Base-by-base conservation (phyloP, 2,888 invertebrate genomes). In the Agrilus cyanescens region DNA sequence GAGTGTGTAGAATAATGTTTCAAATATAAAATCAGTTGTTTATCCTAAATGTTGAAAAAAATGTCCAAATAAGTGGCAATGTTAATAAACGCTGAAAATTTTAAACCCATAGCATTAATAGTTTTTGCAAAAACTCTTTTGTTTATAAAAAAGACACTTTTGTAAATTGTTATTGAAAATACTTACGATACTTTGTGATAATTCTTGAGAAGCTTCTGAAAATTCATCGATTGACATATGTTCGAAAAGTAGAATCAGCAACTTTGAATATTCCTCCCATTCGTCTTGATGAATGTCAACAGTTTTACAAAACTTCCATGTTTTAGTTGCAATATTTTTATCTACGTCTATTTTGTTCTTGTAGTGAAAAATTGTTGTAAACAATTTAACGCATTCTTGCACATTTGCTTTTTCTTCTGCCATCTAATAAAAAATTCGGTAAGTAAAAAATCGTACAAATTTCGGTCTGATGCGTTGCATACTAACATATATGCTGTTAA, bases 201-300 rank as follows among this genome's bases (percentile, higher is more conserved):
- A 50, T 50, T 64, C 60, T 8, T 48, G 37, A 7, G 53, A 49
- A 37, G 63, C 49, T 10, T 39, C 40, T 16, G 44, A 29, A 48
- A 64, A 66, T 30, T 60, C 44, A 18, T 64, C 60, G 42, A 57
- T 57, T 4, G 60, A 50, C 29, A 63, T 56, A 37, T 57, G 53
- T 41, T 58, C 57, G 31, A 60, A 54, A 34, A 64, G 56, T 36
- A 62, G 47, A 10, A 52, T 49, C 10, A 62, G 46, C 31, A 65
- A 45, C 46, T 59, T 59, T 2, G 58, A 53, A 51, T 55, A 60
- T 20, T 63, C 57, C 5, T 61, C 57, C 16, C 41, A 37, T 34
- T 49, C 32, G 12, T 53, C 47, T 18, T 44, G 36, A 15, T 43
- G 25, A 5, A 40, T 43, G 47, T 53, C 53, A 20, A 50, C 52